Percentiles rank a stretch among this genome's conserved stretches.
These are phyloP conservation scores for Rhinichthys osculus DNA, from an alignment of 2,797 vertebrate species.

Conservation along the genomic window DNA sequence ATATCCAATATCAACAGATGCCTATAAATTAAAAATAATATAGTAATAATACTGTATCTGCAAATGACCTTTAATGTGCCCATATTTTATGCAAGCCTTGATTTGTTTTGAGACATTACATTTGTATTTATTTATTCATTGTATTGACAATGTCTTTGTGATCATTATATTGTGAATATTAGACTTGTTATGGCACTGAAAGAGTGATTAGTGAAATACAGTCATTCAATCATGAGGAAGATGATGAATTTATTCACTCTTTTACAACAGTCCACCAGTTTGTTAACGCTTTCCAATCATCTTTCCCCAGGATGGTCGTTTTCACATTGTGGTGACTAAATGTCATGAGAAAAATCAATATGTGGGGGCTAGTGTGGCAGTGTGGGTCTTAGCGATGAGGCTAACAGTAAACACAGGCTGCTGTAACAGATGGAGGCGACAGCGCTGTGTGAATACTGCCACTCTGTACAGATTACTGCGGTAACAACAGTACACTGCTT, in stretches of 20 bases:
- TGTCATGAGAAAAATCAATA: slow-evolving; percentile 67
- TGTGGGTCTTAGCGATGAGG: slow-evolving; percentile 36
- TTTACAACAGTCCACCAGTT: neutral
- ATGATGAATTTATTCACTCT: neutral
- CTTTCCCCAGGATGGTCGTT: neutral
- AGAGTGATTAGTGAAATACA: neutral
- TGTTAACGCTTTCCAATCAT: neutral
- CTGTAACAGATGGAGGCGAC: slow-evolving; percentile 50
- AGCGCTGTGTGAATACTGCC: slow-evolving; percentile 39
- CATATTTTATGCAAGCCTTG: neutral
- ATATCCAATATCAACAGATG: neutral
- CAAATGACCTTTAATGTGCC: neutral
- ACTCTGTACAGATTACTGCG: slow-evolving; percentile 31
- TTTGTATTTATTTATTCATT: neutral
- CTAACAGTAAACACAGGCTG: slow-evolving; percentile 54
- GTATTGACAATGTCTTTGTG: neutral
- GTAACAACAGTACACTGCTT: slow-evolving; percentile 13
- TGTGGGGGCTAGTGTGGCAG: slow-evolving; percentile 26
- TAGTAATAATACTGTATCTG: neutral
- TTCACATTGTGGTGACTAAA: slow-evolving; percentile 53
- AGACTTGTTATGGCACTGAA: neutral
- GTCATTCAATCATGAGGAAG: neutral
- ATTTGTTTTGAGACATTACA: neutral
- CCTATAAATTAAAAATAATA: neutral
- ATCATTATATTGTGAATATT: neutral